A percentile compares a stretch with the other conserved stretches of the same genome.
Conservation (phyloP, 2,888 invertebrate species). For the Urechis unicinctus region DNA sequence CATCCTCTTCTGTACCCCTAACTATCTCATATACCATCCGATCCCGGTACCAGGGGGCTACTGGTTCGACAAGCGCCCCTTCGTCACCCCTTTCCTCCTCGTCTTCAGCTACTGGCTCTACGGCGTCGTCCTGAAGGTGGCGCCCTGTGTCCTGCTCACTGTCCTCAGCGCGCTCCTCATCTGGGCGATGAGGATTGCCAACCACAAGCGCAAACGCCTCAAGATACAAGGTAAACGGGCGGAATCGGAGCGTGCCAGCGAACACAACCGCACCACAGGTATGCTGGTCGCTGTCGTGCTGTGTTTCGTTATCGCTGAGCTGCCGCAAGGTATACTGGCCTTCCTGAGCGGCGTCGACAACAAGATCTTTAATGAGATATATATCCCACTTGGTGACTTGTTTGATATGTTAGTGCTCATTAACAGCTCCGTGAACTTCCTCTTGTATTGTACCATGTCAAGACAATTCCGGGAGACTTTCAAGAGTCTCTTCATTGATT, state of each 20-base stretch:
- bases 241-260: conserved; percentile 39
- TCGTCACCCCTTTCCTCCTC: conserved; percentile 31
- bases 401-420: conserved; percentile 86
- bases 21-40: conserved; percentile 36
- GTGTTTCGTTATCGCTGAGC: conserved; percentile 80
- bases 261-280: conserved; percentile 70
- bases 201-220: conserved; percentile 47
- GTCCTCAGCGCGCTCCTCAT: conserved; percentile 59
- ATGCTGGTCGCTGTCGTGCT: conserved; percentile 82
- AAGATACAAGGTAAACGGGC: conserved; percentile 37
- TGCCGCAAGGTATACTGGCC: conserved; percentile 71
- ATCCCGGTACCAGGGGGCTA: conserved; percentile 16
- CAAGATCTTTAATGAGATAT: conserved; percentile 58
- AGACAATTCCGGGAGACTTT: conserved; percentile 72
- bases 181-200: conserved; percentile 81
- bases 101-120: conserved; percentile 81
- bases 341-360: conserved; percentile 58
- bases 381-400: conserved; percentile 62
- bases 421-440: conserved; percentile 88
- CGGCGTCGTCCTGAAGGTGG: conserved; percentile 85
- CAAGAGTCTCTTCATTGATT: conserved; percentile 29
- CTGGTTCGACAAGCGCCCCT: conserved; percentile 31
- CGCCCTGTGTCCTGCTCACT: conserved; percentile 81
- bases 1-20: conserved; percentile 41
- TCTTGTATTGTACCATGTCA: conserved; percentile 90